These are phyloP conservation scores for Marmota flaviventris DNA, from an alignment of 2,113 vertebrate genomes.

Conservation along the genomic window DNA sequence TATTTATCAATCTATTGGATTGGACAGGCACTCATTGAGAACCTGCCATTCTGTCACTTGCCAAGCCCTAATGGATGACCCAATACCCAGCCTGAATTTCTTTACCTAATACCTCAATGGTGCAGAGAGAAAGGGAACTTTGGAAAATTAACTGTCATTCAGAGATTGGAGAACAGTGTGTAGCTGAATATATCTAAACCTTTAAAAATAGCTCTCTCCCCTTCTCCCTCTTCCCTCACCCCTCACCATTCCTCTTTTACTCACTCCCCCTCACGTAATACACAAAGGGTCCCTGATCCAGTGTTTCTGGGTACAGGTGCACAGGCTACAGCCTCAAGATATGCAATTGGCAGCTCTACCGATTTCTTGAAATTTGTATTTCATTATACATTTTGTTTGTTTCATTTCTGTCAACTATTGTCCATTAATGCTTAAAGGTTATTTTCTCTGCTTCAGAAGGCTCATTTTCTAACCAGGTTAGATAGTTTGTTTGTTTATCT, in stretches of 20 bases:
- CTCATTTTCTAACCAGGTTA: conserved; percentile 18
- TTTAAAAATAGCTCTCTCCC: conserved; percentile 9
- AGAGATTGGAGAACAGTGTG: neutral
- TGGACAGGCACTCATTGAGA: neutral
- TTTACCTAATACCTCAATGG: neutral
- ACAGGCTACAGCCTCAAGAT: neutral
- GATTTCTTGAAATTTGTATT: neutral
- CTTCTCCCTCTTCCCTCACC: fast-evolving
- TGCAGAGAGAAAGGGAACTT: neutral
- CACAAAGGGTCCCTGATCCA: neutral
- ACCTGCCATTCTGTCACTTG: neutral
- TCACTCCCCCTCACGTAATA: neutral
- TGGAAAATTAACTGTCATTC: conserved; percentile 25
- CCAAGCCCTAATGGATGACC: neutral
- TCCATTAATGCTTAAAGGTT: neutral
- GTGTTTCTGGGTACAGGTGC: neutral
- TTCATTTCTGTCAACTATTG: conserved; percentile 31
- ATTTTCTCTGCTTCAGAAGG: neutral
- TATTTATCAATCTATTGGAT: neutral
- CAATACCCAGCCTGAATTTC: neutral
- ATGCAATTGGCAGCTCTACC: neutral
- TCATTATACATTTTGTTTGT: neutral
- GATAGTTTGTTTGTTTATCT: neutral
- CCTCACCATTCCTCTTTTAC: no score
- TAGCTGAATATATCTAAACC: neutral